phyloP scores from a whole-genome alignment of 2,888 invertebrate species.

The Cheilosia vulpina region DNA sequence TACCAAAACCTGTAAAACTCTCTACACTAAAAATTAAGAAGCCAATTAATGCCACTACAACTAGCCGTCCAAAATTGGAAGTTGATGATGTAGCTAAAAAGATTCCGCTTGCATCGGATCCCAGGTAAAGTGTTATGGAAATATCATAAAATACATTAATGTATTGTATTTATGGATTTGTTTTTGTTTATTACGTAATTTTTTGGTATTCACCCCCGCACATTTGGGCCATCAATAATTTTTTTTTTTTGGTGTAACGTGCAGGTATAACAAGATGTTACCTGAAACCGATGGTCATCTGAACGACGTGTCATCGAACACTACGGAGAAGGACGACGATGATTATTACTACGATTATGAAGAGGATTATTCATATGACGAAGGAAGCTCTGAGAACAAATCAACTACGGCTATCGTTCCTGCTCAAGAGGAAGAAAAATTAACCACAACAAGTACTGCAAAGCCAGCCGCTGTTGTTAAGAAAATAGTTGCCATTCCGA shows the following conservation, averaged over 20 bases:
- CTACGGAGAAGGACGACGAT: constrained; percentile 78
- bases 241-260: constrained; percentile 73
- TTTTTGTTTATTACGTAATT: constrained; percentile 10
- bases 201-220: constrained; percentile 18
- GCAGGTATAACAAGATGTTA: constrained; percentile 81
- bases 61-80: constrained; percentile 76
- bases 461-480: constrained; percentile 68
- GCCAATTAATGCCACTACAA: constrained; percentile 75
- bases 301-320: constrained; percentile 76
- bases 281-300: constrained; percentile 76
- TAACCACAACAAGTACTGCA: constrained; percentile 65
- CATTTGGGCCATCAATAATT: neutral
- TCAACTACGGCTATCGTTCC: constrained; percentile 69
- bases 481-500: constrained; percentile 76
- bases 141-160: constrained; percentile 64
- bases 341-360: constrained; percentile 79
- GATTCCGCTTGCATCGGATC: constrained; percentile 81
- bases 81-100: constrained; percentile 79
- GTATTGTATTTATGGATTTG: constrained; percentile 6
- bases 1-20: constrained; percentile 77
- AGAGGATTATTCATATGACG: constrained; percentile 78
- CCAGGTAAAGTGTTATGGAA: constrained; percentile 79
- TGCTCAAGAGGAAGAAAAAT: constrained; percentile 76
- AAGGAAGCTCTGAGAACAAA: constrained; percentile 75
- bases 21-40: constrained; percentile 80